These are phyloP conservation scores for Dryobotodes eremita DNA, from an alignment of 2,888 invertebrate genomes.

Conservation along the genomic window DNA sequence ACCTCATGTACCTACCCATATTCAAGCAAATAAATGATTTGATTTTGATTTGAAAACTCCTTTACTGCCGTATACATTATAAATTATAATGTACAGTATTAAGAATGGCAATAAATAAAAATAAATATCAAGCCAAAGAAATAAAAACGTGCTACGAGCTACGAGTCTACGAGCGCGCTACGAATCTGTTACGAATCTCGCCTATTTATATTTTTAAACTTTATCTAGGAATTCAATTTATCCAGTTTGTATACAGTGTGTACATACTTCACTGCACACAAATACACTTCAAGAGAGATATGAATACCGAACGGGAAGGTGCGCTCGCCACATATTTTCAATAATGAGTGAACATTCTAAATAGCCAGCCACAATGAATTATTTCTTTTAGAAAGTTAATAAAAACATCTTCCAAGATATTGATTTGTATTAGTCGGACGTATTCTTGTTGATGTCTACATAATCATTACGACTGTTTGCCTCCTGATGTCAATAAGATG, in stretches of 20 bases:
- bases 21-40: too few species aligned
- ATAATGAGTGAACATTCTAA: conserved; percentile 14
- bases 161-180: conserved; percentile 33
- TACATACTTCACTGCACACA: conserved; percentile 22
- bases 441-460: not conserved
- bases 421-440: not conserved
- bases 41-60: not conserved
- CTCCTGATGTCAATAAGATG: not conserved
- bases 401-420: not conserved
- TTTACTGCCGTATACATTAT: not conserved
- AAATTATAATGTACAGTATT: not conserved
- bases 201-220: conserved; percentile 23
- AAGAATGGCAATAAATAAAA: not conserved
- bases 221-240: conserved; percentile 13
- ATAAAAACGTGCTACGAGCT: not conserved
- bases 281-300: conserved; percentile 18
- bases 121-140: not conserved
- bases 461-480: not conserved
- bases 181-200: conserved; percentile 24
- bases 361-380: not conserved
- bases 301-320: conserved; percentile 1
- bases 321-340: conserved; percentile 4
- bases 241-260: conserved; percentile 1
- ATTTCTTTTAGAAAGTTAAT: not conserved
- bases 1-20: too few species aligned